Base-by-base conservation (phyloP, 1,140 invertebrate species). In the Eciton burchellii region DNA sequence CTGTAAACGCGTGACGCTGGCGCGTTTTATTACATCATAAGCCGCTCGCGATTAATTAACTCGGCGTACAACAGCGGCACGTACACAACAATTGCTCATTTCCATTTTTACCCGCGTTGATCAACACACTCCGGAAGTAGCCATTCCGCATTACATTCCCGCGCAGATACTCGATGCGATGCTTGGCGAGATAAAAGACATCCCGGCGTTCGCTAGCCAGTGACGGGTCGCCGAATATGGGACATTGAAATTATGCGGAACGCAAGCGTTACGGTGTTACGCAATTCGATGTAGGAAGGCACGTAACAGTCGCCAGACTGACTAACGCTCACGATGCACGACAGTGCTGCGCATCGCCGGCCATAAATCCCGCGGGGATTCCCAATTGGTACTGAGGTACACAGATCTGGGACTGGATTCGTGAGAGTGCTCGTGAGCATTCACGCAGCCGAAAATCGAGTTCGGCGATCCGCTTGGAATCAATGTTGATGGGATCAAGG, bases 261-360 rank as follows among this genome's bases (percentile, higher is more conserved):
- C 81, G 59, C 83, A 60, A 85, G 70, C 88, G 71, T 90, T 87
- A 87, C 84, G 65, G 81, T 56, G 72, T 90, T 90, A 87, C 83
- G 63, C 82, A 88, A 70, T 35, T 70, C 41, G 52, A 85, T 62
- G 76, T 86, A 86, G 81, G 77, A 73, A 81, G 68, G 60, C 66
- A 72, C 72, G 66, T 60, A 81, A 59, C 84, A 62, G 21, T 82
- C 16, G 41, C 8, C 47, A 3, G 3, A 29, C 84, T 86, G 81
- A 87, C 81, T 86, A 86, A 56, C 45, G 66, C 72, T 83, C 81
- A 62, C 77, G 74, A 77, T 47, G 47, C 63, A 77, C 21, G 9
- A 21, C 62, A 29, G 16, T 56, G 35, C 6, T 35, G 35, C 6
- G 49, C 66, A 68, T 68, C 5, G 35, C 11, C 41, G 41, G 49